A percentile compares a stretch with the other conserved stretches of the same genome.
phyloP scores from a whole-genome alignment of 2,888 invertebrate genomes.

The Tenthredo scrophulariae region DNA sequence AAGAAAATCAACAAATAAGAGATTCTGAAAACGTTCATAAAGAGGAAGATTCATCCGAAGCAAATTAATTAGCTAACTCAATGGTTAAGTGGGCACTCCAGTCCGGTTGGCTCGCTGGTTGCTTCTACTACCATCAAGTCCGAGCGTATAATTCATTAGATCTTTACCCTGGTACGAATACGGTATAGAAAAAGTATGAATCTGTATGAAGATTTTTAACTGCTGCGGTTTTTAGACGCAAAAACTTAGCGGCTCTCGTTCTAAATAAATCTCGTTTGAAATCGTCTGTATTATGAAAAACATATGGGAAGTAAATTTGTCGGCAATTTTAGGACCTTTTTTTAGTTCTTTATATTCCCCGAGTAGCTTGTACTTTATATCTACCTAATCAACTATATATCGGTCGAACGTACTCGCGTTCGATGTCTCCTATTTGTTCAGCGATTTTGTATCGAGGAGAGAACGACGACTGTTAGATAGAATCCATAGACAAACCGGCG shows the following conservation, averaged over 20 bases:
- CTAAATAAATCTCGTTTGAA: neutral
- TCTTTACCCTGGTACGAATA: slow-evolving; percentile 19
- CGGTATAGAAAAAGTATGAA: neutral
- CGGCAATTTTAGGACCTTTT: neutral
- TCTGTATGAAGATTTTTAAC: neutral
- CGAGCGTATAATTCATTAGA: slow-evolving; percentile 33
- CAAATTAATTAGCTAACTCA: slow-evolving; percentile 42
- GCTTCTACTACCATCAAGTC: neutral
- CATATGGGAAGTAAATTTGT: neutral
- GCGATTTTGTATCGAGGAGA: neutral
- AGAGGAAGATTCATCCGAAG: slow-evolving; percentile 22
- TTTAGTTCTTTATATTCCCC: neutral
- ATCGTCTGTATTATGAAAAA: neutral
- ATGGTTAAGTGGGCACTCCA: slow-evolving; percentile 30
- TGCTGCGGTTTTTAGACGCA: neutral
- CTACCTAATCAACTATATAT: neutral
- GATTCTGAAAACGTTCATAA: neutral
- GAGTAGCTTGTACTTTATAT: neutral
- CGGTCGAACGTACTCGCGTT: neutral
- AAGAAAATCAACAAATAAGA: neutral
- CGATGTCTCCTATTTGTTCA: neutral
- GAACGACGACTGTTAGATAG: slow-evolving; percentile 10
- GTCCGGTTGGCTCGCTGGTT: neutral
- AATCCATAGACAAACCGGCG: slow-evolving; percentile 39
- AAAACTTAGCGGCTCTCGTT: neutral